Conservation (phyloP, 2,797 vertebrate genomes). For the Calcarius lapponicus region DNA sequence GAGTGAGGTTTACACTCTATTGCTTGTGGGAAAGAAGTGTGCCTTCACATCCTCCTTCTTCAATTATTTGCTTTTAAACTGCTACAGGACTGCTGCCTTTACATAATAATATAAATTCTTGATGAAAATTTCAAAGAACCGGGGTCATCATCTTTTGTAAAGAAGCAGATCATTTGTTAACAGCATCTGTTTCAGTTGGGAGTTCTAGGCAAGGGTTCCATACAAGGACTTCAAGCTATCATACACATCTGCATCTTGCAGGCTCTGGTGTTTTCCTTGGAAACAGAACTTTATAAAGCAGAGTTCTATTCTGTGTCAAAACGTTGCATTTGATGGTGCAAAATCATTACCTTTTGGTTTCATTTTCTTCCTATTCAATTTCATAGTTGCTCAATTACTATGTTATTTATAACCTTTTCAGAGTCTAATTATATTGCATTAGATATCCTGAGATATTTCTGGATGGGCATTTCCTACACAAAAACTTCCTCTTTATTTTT, state of each 20-base stretch:
- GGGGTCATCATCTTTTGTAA: background rate
- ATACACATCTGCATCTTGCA: background rate
- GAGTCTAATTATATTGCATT: background rate
- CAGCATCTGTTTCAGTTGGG: background rate
- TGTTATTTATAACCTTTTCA: background rate
- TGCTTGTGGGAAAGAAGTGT: background rate
- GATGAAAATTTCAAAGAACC: background rate
- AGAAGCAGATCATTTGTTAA: background rate
- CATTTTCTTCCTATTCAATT: background rate
- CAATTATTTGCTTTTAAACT: background rate
- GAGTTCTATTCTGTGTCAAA: background rate
- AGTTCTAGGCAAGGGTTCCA: background rate
- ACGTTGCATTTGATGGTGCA: background rate
- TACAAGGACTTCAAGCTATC: background rate
- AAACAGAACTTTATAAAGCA: background rate
- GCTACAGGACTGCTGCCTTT: background rate
- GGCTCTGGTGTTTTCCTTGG: background rate
- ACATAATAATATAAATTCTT: background rate
- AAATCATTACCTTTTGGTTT: background rate
- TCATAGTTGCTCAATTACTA: background rate
- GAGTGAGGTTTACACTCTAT: background rate
- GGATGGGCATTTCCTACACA: background rate
- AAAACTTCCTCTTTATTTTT: background rate
- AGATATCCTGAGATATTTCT: conserved; percentile 2
- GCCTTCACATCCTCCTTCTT: background rate